These are phyloP conservation scores for Acipenser oxyrinchus DNA, from an alignment of 2,797 vertebrate species.

Conservation along the genomic window DNA sequence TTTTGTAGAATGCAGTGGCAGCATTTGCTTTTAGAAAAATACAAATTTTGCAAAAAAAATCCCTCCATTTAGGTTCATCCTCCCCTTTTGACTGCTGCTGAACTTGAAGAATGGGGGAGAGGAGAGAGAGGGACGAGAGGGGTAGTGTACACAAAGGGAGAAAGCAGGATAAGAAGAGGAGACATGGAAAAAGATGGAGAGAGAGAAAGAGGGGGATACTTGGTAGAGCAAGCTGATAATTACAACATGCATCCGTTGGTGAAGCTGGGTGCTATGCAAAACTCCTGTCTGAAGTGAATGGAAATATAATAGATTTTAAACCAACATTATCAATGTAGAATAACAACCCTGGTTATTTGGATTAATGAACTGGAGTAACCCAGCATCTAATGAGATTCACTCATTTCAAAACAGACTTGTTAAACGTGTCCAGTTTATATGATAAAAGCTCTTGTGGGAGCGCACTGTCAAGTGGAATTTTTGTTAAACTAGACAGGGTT, in stretches of 20 bases:
- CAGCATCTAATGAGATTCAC: no score
- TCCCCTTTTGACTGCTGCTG: neutral
- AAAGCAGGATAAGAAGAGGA: no score
- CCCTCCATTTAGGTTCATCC: neutral
- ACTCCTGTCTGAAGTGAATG: slow-evolving; percentile 15
- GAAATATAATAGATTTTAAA: no score
- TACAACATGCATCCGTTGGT: neutral
- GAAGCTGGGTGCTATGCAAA: slow-evolving; percentile 35
- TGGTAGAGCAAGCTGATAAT: no score
- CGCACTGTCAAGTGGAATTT: neutral
- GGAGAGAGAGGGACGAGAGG: neutral
- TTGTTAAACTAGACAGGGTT: neutral
- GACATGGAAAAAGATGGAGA: no score
- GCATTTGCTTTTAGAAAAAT: slow-evolving; percentile 11
- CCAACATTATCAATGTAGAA: no score
- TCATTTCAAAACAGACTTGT: neutral
- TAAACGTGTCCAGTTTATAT: neutral
- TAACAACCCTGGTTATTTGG: no score
- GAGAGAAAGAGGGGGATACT: slow-evolving; percentile 8
- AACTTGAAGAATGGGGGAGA: neutral
- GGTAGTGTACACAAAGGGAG: no score
- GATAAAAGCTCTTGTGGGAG: slow-evolving; percentile 1
- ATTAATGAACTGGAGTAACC: no score
- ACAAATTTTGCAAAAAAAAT: slow-evolving; percentile 8
- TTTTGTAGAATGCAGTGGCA: slow-evolving; percentile 6